Evolutionary conservation across 2,113 vertebrate species (phyloP).

Genomic region (Cebidichthys violaceus): DNA sequence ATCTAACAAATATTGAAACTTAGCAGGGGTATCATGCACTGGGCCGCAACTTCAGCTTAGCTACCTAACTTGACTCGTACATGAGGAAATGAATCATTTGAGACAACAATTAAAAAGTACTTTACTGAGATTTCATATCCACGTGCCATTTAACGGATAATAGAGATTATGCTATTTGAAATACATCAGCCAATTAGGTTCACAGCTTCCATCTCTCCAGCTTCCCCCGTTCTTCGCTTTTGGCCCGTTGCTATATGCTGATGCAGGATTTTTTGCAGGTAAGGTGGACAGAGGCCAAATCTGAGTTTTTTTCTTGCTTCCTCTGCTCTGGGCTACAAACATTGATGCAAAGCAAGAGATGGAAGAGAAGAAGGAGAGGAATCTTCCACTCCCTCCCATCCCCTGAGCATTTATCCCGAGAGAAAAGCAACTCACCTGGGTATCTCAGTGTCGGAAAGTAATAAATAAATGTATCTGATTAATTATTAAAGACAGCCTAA

Average conservation of each 20-base stretch:
- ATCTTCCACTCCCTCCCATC: slow-evolving; percentile 62
- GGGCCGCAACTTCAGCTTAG: slow-evolving; percentile 6
- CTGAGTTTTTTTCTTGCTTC: slow-evolving; percentile 63
- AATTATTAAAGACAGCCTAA: slow-evolving; percentile 83
- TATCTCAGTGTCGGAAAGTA: slow-evolving; percentile 63
- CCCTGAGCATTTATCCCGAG: slow-evolving; percentile 67
- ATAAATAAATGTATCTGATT: slow-evolving; percentile 80
- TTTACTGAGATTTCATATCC: not conserved
- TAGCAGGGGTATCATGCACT: slow-evolving; percentile 29
- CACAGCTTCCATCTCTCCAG: slow-evolving; percentile 13
- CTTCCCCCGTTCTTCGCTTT: slow-evolving; percentile 35
- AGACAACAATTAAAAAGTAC: slow-evolving; percentile 26
- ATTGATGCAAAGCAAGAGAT: slow-evolving; percentile 60
- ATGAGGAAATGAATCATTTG: slow-evolving; percentile 27
- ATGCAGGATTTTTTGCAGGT: slow-evolving; percentile 72
- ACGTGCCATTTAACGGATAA: slow-evolving; percentile 48
- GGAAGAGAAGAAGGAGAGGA: slow-evolving; percentile 49
- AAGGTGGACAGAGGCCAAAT: slow-evolving; percentile 80
- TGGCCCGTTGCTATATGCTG: slow-evolving; percentile 73
- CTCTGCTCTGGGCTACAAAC: slow-evolving; percentile 77
- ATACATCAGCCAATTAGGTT: slow-evolving; percentile 55
- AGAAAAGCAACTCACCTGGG: slow-evolving; percentile 77
- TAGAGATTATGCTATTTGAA: slow-evolving; percentile 49
- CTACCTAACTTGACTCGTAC: slow-evolving; percentile 8
- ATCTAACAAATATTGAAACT: slow-evolving; percentile 66